phyloP scores from a whole-genome alignment of 2,113 vertebrate genomes.

The Syrrhaptes paradoxus region DNA sequence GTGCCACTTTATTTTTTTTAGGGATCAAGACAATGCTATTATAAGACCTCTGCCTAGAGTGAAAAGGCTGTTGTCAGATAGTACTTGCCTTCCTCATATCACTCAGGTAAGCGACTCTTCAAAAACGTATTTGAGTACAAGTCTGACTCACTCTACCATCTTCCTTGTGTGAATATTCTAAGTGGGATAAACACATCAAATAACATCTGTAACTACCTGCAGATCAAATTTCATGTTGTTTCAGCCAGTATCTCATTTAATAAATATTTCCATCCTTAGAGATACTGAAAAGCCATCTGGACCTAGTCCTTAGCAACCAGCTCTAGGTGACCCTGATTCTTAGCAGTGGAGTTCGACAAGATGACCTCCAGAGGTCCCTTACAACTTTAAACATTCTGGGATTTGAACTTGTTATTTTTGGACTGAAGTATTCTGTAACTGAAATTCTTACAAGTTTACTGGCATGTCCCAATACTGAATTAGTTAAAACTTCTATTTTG shows the following conservation, averaged over 20 bases:
- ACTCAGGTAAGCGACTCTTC: conserved; percentile 84
- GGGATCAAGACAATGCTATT: conserved; percentile 96
- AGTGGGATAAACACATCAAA: neutral
- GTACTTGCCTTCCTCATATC: conserved; percentile 93
- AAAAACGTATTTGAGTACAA: neutral
- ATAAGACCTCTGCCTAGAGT: conserved; percentile 95
- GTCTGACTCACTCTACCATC: neutral
- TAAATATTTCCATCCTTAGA: neutral
- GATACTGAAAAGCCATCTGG: neutral
- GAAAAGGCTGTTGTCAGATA: conserved; percentile 93
- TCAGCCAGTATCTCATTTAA: neutral
- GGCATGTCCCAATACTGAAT: neutral
- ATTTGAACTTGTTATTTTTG: neutral
- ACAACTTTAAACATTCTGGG: neutral
- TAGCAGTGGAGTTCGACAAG: accelerated
- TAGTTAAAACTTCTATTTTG: neutral
- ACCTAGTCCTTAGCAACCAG: neutral
- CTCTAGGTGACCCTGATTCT: neutral
- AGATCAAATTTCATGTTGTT: neutral
- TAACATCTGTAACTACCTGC: neutral
- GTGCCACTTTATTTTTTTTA: conserved; percentile 53
- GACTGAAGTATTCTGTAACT: neutral
- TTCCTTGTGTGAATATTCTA: neutral
- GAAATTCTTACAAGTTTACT: neutral
- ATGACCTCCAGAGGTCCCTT: neutral